Conservation (phyloP, 2,888 invertebrate species). For the Trichopria drosophilae region DNA sequence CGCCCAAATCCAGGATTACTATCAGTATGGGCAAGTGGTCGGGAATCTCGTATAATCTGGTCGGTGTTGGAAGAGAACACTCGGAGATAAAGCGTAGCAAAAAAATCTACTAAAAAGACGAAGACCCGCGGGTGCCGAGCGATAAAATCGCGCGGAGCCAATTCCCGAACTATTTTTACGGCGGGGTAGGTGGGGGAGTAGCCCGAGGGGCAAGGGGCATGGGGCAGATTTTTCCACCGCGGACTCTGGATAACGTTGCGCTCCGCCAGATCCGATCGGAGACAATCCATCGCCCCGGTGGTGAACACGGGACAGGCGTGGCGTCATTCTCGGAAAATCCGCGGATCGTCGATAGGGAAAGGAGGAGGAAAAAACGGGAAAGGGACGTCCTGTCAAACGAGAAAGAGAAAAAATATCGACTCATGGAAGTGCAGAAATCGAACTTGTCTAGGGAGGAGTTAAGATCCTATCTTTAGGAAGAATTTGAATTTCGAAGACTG, state of each 20-base stretch:
- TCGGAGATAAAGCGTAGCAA: too few species aligned
- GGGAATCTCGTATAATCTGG: too few species aligned
- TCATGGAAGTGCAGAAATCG: too few species aligned
- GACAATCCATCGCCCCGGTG: slow-evolving; percentile 42
- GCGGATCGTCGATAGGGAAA: slow-evolving; percentile 41
- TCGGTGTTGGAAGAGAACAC: too few species aligned
- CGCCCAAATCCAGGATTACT: too few species aligned
- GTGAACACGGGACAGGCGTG: slow-evolving; percentile 53
- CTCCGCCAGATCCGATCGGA: slow-evolving; percentile 1
- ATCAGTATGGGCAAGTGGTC: too few species aligned
- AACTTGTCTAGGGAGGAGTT: too few species aligned
- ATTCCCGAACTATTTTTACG: slow-evolving; percentile 39
- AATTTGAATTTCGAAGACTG: too few species aligned
- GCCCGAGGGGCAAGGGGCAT: slow-evolving; percentile 18
- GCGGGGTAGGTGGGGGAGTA: slow-evolving; percentile 14
- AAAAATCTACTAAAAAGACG: slow-evolving; percentile 22
- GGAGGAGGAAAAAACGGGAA: slow-evolving; percentile 29
- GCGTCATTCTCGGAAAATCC: slow-evolving; percentile 44
- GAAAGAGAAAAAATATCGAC: slow-evolving; percentile 16
- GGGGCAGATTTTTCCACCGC: slow-evolving; percentile 13
- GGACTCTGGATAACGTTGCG: slow-evolving; percentile 11
- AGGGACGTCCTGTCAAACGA: slow-evolving; percentile 3
- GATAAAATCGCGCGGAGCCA: slow-evolving; percentile 30
- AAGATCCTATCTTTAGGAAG: too few species aligned
- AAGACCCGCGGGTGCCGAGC: slow-evolving; percentile 14